Base-by-base conservation (phyloP, 2,888 invertebrate species). In the Brenthis ino region DNA sequence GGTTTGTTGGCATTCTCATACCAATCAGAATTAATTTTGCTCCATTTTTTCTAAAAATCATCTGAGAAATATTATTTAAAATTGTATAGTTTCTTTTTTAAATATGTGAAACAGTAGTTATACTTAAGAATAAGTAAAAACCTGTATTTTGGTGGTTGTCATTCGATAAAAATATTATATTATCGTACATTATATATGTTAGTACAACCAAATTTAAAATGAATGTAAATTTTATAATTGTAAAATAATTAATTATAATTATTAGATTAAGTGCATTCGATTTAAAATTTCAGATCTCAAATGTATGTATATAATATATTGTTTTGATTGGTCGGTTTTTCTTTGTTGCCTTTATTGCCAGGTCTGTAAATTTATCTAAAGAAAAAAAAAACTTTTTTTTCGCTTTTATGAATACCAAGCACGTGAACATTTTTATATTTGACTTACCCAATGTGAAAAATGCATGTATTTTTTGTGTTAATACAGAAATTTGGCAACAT, bases 131-230 rank as follows among this genome's bases (percentile, higher is more conserved):
- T 28, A 28, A 28, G 28, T 5, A 28, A 28, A 28, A 43, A 8
- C 37, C 11, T 11, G 11, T 43, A 43, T 43, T 43, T 43, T 43
- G 37, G 37, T 43, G 37, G 37, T 11, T 43, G 11, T 11, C 37
- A 8, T 8, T 43, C 1, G 37, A 43, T 11, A n/a, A n/a, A 4
- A n/a, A 56, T 33, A 33, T 43, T 20, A 13, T 48, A 48, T 20
- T 28, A 47, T 50, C 11, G 48, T 60, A 48, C 48, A 24, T 43
- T 11, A 37, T 43, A 6, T 58, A 50, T n/a, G 11, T 48, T 28
- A 60, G 58, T 60, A 50, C 48, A 60, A 60, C 58, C 28, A n/a
- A 58, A 58, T 58, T 48, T 58, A n/a, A n/a, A 50, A 56, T 48
- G 8, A 60, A 50, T 28, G 47, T 48, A 48, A 60, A n/a, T n/a